A percentile compares a stretch with the other conserved stretches of the same genome.
Conservation (phyloP, 2,888 invertebrate genomes). For the Euzophera pinguis region DNA sequence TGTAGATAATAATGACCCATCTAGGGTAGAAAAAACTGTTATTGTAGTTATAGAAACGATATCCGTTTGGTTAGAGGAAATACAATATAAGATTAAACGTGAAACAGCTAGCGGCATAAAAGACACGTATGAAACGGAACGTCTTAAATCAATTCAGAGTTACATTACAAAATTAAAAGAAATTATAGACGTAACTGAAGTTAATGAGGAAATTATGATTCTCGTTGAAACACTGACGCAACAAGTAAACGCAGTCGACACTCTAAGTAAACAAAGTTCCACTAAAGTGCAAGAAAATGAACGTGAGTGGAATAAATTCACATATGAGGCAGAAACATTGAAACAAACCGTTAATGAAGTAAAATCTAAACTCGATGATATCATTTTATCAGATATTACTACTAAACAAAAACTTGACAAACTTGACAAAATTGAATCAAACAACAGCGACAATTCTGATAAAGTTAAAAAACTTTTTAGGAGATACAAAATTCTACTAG, state of each 20-base stretch:
- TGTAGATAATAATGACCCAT: slow-evolving; percentile 77
- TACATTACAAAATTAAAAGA: slow-evolving; percentile 81
- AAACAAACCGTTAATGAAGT: slow-evolving; percentile 69
- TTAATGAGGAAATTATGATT: slow-evolving; percentile 83
- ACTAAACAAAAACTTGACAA: slow-evolving; percentile 83
- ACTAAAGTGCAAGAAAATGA: slow-evolving; percentile 77
- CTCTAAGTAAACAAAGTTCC: slow-evolving; percentile 74
- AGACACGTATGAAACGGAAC: slow-evolving; percentile 46
- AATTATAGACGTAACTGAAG: slow-evolving; percentile 83
- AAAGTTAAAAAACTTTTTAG: slow-evolving; percentile 82
- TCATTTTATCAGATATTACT: slow-evolving; percentile 82
- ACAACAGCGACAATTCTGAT: slow-evolving; percentile 82
- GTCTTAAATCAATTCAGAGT: slow-evolving; percentile 66
- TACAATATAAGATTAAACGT: slow-evolving; percentile 86
- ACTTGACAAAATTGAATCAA: slow-evolving; percentile 84
- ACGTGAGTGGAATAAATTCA: slow-evolving; percentile 85
- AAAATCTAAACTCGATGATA: slow-evolving; percentile 73
- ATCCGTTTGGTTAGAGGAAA: slow-evolving; percentile 91
- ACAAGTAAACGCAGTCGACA: slow-evolving; percentile 85
- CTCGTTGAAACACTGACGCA: slow-evolving; percentile 81
- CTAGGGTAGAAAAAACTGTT: slow-evolving; percentile 83
- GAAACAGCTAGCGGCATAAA: slow-evolving; percentile 45
- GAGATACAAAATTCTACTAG: slow-evolving; percentile 81
- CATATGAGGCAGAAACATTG: slow-evolving; percentile 81
- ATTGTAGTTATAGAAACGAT: slow-evolving; percentile 89